Evolutionary conservation across 2,888 invertebrate species (phyloP).

Genomic region (Conops quadrifasciatus): DNA sequence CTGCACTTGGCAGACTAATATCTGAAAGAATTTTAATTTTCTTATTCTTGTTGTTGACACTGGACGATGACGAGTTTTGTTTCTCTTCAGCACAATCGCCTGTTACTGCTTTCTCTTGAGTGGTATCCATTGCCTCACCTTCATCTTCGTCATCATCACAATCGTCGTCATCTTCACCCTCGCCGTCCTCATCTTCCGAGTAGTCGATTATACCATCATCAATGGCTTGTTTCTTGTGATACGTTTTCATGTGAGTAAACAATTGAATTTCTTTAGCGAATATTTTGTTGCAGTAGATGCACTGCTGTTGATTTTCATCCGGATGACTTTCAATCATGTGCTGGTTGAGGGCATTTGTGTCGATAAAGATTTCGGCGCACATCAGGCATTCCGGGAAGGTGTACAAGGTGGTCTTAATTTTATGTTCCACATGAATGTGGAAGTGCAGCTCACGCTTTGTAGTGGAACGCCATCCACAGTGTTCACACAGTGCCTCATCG

Average conservation of each 20-base stretch:
- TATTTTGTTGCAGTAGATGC: conserved; percentile 79
- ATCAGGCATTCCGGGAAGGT: conserved; percentile 81
- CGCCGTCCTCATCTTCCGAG: conserved; percentile 65
- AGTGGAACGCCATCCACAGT: conserved; percentile 80
- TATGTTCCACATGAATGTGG: conserved; percentile 83
- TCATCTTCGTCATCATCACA: conserved; percentile 43
- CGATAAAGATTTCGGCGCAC: conserved; percentile 77
- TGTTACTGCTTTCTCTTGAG: conserved; percentile 12
- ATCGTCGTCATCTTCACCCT: conserved; percentile 47
- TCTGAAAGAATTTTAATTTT: conserved; percentile 69
- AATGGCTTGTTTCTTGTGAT: conserved; percentile 73
- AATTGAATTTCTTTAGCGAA: conserved; percentile 76
- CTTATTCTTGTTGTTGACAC: conserved; percentile 36
- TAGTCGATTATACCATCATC: conserved; percentile 73
- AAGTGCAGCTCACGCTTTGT: conserved; percentile 79
- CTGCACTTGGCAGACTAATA: conserved; percentile 59
- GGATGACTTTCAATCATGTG: conserved; percentile 71
- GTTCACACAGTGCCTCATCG: conserved; percentile 80
- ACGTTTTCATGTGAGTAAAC: conserved; percentile 75
- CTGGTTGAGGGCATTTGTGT: conserved; percentile 73
- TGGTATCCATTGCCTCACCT: conserved; percentile 39
- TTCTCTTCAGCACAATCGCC: not conserved
- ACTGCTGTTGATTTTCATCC: conserved; percentile 67
- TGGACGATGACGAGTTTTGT: conserved; percentile 44
- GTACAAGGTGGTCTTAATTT: conserved; percentile 75